Evolutionary conservation across 2,888 invertebrate species (phyloP).

Genomic region (Netelia fuscicornis): DNA sequence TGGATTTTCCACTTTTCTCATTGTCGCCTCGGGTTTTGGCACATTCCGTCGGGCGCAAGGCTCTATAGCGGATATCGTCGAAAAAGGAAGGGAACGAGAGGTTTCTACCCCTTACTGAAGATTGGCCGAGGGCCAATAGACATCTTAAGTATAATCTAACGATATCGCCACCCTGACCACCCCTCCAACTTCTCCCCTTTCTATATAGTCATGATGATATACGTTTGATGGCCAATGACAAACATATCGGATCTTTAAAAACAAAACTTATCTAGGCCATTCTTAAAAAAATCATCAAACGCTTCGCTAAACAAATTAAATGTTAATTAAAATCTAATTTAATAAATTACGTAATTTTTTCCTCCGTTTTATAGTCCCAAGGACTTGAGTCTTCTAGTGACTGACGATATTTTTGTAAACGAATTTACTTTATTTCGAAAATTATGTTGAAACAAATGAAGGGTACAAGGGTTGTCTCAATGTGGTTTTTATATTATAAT

Average conservation of each 20-base stretch:
- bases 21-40: conserved; percentile 80
- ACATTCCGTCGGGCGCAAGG: conserved; percentile 64
- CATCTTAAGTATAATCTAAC: conserved; percentile 81
- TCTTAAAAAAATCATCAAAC: background rate
- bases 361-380: too few relatives aligned
- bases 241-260: conserved; percentile 23
- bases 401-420: too few relatives aligned
- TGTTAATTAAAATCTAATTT: too few relatives aligned
- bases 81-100: conserved; percentile 62
- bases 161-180: conserved; percentile 76
- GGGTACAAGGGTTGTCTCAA: background rate
- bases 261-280: conserved; percentile 16
- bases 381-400: too few relatives aligned
- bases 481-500: conserved; percentile 36
- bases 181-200: conserved; percentile 21
- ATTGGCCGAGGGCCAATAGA: conserved; percentile 80
- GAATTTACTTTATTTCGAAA: too few relatives aligned
- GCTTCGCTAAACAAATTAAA: background rate
- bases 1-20: conserved; percentile 76
- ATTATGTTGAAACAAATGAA: too few relatives aligned
- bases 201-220: conserved; percentile 53
- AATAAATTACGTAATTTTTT: too few relatives aligned
- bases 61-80: conserved; percentile 60
- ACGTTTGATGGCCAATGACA: conserved; percentile 54
- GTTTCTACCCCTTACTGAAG: conserved; percentile 69